Evolutionary conservation across 2,888 invertebrate genomes (phyloP).

Genomic region (Choreutis nemorana): DNA sequence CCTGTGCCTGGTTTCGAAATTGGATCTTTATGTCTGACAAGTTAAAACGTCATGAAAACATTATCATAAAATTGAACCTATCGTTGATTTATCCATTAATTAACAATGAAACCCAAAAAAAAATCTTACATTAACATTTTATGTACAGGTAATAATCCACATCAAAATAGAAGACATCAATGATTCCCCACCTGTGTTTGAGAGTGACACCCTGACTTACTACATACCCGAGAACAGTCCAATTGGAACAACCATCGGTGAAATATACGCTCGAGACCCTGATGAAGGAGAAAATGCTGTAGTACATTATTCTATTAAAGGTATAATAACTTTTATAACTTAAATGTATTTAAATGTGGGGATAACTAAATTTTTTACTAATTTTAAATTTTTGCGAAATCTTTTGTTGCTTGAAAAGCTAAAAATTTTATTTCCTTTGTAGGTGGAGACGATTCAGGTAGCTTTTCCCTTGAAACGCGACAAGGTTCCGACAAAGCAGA

Average conservation of each 20-base stretch:
- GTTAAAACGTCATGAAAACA: no score
- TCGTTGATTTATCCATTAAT: no score
- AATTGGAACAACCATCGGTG: slow-evolving; percentile 91
- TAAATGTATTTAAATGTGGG: not conserved
- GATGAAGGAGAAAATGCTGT: slow-evolving; percentile 92
- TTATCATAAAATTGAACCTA: no score
- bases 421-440: slow-evolving; percentile 2
- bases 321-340: slow-evolving; percentile 25
- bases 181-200: slow-evolving; percentile 90
- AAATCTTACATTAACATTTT: no score
- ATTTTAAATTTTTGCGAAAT: not conserved
- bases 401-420: not conserved
- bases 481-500: slow-evolving; percentile 88
- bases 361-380: not conserved
- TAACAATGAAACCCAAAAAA: no score
- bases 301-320: slow-evolving; percentile 94
- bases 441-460: slow-evolving; percentile 87
- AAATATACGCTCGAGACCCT: slow-evolving; percentile 88
- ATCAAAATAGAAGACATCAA: slow-evolving; percentile 89
- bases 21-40: no score
- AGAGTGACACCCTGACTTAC: slow-evolving; percentile 85
- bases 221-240: slow-evolving; percentile 97
- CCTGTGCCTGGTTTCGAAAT: no score
- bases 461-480: slow-evolving; percentile 82
- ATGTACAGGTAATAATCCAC: slow-evolving; percentile 75